phyloP scores from a whole-genome alignment of 2,113 vertebrate species.

The Varanus komodoensis region DNA sequence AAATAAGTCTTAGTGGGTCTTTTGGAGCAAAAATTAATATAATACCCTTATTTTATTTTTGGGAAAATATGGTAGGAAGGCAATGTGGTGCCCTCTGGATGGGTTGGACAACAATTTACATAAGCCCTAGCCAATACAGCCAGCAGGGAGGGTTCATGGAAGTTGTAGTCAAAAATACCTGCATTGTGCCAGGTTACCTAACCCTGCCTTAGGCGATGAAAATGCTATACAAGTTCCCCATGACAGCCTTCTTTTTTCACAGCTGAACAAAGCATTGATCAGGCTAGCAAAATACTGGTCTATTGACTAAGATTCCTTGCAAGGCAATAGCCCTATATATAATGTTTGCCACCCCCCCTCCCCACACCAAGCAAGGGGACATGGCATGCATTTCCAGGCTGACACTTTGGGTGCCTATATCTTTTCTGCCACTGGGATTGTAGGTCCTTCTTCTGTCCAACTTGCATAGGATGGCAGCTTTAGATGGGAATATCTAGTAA shows the following conservation, averaged over 20 bases:
- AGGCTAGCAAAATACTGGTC: background rate
- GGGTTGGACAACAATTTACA: background rate
- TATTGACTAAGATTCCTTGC: background rate
- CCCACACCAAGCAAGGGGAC: background rate
- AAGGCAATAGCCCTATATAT: background rate
- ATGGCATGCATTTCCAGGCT: background rate
- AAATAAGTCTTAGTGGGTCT: too few relatives aligned
- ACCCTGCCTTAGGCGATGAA: too few relatives aligned
- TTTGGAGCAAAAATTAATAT: too few relatives aligned
- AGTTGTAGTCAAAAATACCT: background rate
- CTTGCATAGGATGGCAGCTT: too few relatives aligned
- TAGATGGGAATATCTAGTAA: background rate
- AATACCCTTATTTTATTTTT: too few relatives aligned
- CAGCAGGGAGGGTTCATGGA: background rate
- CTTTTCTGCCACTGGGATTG: too few relatives aligned
- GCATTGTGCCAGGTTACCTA: too few relatives aligned
- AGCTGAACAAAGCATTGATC: background rate
- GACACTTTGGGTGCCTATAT: background rate
- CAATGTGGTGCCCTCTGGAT: background rate
- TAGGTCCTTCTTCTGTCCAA: too few relatives aligned
- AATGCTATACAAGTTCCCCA: background rate
- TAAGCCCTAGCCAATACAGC: background rate
- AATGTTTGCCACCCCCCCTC: background rate
- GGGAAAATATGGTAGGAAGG: too few relatives aligned
- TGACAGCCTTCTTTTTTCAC: background rate